Evolutionary conservation across 35 echinoderm and acorn worm genomes (phyloP).

Genomic region (Eucidaris tribuloides): DNA sequence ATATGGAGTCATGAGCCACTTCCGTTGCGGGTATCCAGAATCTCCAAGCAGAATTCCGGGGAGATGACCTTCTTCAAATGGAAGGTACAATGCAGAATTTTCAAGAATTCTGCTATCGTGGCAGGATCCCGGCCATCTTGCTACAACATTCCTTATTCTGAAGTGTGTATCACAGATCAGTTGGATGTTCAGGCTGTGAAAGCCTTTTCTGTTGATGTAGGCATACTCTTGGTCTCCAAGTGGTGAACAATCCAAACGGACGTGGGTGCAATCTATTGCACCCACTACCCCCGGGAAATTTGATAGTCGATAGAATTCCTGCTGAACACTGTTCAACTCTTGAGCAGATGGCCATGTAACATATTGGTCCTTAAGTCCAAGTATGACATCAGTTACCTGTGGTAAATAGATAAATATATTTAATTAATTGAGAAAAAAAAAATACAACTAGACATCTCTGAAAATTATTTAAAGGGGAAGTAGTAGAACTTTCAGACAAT

Average conservation of each 20-base stretch:
- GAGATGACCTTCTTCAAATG: neutral
- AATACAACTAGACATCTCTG: too few relatives aligned
- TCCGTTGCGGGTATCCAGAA: neutral
- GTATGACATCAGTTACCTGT: neutral
- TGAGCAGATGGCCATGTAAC: neutral
- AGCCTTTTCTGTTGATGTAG: neutral
- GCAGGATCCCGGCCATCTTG: conserved; percentile 4
- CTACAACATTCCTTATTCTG: conserved; percentile 13
- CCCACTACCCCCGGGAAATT: neutral
- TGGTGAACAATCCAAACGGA: neutral
- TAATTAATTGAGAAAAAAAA: too few relatives aligned
- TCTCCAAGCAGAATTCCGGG: neutral
- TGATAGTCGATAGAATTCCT: neutral
- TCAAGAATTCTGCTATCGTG: conserved; percentile 5
- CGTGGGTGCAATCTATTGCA: conserved; percentile 11
- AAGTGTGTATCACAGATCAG: neutral
- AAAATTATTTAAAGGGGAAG: too few relatives aligned
- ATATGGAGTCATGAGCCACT: neutral
- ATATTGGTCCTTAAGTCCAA: neutral
- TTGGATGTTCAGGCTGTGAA: neutral
- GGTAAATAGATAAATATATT: neutral
- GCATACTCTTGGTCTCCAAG: neutral
- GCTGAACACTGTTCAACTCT: neutral
- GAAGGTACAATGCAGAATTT: neutral
- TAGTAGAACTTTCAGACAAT: too few relatives aligned